phyloP scores from a whole-genome alignment of 1,140 invertebrate species.

The Aplysia californica region DNA sequence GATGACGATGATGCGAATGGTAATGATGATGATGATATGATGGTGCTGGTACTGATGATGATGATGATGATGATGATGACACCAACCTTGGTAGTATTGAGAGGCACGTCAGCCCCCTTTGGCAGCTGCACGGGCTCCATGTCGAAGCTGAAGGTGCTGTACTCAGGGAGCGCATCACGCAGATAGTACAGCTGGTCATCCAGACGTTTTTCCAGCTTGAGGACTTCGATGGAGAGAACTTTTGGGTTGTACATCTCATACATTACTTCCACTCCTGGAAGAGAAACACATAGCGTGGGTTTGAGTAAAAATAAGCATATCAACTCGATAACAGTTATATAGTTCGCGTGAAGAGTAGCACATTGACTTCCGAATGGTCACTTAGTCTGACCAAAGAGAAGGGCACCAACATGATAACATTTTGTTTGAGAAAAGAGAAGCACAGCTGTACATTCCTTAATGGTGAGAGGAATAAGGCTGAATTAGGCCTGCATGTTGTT shows the following conservation, averaged over 20 bases:
- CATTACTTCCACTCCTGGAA: conserved; percentile 83
- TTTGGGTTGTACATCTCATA: conserved; percentile 96
- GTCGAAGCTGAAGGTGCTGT: conserved; percentile 92
- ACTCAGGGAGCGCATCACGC: conserved; percentile 92
- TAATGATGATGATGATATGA: background rate
- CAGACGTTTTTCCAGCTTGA: conserved; percentile 91
- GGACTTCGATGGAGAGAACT: conserved; percentile 88
- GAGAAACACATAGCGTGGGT: background rate
- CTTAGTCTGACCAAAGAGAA: too few species aligned
- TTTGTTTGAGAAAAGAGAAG: too few species aligned
- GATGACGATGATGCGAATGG: background rate
- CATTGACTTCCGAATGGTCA: too few species aligned
- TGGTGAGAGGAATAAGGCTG: too few species aligned
- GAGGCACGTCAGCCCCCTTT: conserved; percentile 82
- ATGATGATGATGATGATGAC: too few species aligned
- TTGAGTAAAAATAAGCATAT: too few species aligned
- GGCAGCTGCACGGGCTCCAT: conserved; percentile 86
- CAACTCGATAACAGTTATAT: too few species aligned
- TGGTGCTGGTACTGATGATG: background rate
- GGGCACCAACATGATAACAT: too few species aligned
- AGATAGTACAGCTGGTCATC: conserved; percentile 93
- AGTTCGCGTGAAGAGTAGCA: too few species aligned
- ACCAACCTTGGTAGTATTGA: conserved; percentile 86
- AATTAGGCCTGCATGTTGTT: too few species aligned
- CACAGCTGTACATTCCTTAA: too few species aligned